Evolutionary conservation across 2,888 invertebrate genomes (phyloP), one percentile per base, ranked within the genome.

Genomic region (Hydrotaea cyrtoneurina): DNA sequence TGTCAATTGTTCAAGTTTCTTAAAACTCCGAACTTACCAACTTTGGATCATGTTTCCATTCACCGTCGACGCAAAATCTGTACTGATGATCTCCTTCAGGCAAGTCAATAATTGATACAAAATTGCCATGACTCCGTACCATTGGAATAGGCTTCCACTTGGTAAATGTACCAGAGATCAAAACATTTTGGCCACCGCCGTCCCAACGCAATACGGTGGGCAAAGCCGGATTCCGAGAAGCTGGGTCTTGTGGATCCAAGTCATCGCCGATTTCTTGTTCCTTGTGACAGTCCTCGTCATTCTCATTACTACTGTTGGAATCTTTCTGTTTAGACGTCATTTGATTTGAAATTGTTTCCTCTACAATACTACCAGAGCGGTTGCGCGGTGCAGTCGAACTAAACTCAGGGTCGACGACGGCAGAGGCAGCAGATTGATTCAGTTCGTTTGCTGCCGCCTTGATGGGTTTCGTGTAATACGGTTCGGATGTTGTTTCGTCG

Each of bases 141-240:
- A 99, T 97, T 0, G 98, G 98, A 86, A 99, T 95, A 11, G 96
- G 95, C 92, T 98, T 97, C 99, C 99, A 99, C 86, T 97, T 96
- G 71, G 98, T 97, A 92, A 98, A 99, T 59, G 98, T 98, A 74
- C 98, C 98, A 91, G 97, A 97, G 57, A 93, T 93, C 88, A 92
- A 93, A 4, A 96, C 96, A 91, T 98, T 96, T 92, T 97, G 98
- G 31, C 98, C 98, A 81, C 98, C 98, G 75, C 98, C 98, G 93
- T 98, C 98, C 98, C 98, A 98, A 91, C 98, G 97, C 91, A 98
- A 97, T 59, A 98, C 98, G 76, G 98, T 98, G 0, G 98, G 98
- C 87, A 92, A 82, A 0, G 92, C 91, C 5, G 92, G 90, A 77
- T 92, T 91, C 66, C 87, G 88, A 17, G 50, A 55, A 23, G 88